phyloP scores from a whole-genome alignment of 2,113 vertebrate genomes.

The Heterotis niloticus region DNA sequence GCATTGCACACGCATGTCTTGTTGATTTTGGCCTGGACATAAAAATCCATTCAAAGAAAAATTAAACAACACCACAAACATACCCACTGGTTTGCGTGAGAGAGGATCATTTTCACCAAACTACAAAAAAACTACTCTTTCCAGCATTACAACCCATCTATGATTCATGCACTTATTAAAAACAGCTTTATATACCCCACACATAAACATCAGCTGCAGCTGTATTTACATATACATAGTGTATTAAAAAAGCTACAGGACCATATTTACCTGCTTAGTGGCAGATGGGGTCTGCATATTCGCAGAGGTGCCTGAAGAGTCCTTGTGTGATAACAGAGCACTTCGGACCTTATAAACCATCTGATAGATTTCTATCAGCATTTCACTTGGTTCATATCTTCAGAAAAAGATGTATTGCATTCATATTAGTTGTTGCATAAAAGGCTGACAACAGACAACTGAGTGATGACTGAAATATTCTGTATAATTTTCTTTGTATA shows the following conservation, averaged over 20 bases:
- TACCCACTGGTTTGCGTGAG: background rate
- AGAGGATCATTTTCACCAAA: background rate
- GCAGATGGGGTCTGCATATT: constrained; percentile 45
- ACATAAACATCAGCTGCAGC: background rate
- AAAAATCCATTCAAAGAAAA: background rate
- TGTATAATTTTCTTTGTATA: background rate
- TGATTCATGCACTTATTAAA: background rate
- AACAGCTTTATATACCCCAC: no score
- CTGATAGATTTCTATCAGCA: constrained; percentile 66
- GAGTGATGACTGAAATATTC: background rate
- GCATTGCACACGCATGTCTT: no score
- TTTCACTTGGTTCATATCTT: constrained; percentile 66
- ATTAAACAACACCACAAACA: background rate
- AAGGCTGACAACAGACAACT: background rate
- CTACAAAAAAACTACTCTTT: background rate
- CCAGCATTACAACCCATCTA: background rate
- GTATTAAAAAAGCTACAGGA: background rate
- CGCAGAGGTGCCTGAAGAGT: constrained; percentile 44
- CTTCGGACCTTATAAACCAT: constrained; percentile 68
- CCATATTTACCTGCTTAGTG: constrained; percentile 57
- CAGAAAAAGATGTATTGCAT: background rate
- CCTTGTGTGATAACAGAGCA: constrained; percentile 62
- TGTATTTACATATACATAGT: no score
- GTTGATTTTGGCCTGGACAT: no score
- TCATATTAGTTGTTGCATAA: background rate